These are phyloP conservation scores for Irena cyanogastra DNA, from an alignment of 2,113 vertebrate genomes.

Conservation along the genomic window DNA sequence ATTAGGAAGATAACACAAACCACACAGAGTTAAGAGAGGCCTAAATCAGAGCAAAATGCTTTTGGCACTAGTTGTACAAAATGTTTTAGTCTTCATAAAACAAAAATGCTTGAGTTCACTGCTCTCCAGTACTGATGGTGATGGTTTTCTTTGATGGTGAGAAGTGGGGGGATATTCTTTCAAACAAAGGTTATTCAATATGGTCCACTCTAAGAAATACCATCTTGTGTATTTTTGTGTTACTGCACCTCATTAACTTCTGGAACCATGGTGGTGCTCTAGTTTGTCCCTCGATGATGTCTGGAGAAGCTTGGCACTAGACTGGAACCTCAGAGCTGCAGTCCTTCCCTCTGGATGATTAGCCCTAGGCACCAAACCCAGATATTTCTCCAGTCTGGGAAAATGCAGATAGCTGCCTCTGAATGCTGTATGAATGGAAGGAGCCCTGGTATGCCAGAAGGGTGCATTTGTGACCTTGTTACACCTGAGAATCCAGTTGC, in stretches of 20 bases:
- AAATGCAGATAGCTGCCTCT: neutral
- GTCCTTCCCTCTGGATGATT: neutral
- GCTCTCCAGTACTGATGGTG: neutral
- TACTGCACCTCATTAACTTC: neutral
- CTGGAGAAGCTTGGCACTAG: neutral
- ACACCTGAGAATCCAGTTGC: neutral
- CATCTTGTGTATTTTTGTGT: neutral
- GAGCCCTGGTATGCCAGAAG: neutral
- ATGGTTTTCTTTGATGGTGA: neutral
- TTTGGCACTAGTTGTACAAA: neutral
- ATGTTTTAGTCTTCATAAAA: neutral
- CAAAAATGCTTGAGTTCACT: neutral
- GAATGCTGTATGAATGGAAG: neutral
- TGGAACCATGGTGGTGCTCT: neutral
- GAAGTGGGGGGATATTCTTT: neutral
- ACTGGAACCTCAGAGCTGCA: neutral
- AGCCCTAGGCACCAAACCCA: neutral
- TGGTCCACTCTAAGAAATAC: neutral
- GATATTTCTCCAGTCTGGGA: neutral
- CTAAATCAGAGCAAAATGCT: neutral
- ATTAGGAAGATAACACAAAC: neutral
- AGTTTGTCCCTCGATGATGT: neutral
- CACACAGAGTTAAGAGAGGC: neutral
- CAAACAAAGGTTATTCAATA: neutral
- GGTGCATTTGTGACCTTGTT: neutral